Conservation (phyloP, 2,113 vertebrate genomes). For the Parus major region DNA sequence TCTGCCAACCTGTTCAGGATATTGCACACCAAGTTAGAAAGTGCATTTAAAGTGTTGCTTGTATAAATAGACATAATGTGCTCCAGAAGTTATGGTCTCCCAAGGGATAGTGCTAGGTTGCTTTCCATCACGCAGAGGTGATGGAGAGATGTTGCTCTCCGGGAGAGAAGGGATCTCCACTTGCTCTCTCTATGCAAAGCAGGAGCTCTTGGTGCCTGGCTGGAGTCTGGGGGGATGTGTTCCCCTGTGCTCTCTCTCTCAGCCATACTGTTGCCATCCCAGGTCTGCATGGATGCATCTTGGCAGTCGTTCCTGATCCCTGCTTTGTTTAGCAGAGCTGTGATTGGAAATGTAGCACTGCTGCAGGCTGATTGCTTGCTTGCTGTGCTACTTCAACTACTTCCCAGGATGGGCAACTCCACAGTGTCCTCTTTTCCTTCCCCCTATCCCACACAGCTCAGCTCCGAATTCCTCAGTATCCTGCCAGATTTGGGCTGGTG, state of each 20-base stretch:
- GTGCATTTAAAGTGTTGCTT: fast-evolving
- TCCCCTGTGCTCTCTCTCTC: neutral
- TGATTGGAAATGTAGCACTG: neutral
- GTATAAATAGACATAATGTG: neutral
- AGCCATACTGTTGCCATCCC: fast-evolving
- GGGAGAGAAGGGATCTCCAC: neutral
- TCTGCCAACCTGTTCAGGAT: neutral
- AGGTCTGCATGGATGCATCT: fast-evolving
- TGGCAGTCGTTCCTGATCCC: neutral
- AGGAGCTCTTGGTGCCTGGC: neutral
- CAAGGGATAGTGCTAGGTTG: neutral
- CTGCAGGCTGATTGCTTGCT: neutral
- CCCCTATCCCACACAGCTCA: neutral
- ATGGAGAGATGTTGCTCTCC: neutral
- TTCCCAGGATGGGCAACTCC: neutral
- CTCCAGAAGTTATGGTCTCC: neutral
- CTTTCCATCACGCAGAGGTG: fast-evolving
- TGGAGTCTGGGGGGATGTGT: neutral
- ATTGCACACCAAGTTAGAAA: neutral
- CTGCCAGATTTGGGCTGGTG: neutral
- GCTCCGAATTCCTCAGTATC: neutral
- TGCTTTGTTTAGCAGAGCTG: neutral
- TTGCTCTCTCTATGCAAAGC: neutral
- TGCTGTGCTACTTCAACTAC: neutral
- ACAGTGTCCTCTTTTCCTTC: neutral